Conservation (phyloP, 2,113 vertebrate species). For the Sceloporus undulatus region DNA sequence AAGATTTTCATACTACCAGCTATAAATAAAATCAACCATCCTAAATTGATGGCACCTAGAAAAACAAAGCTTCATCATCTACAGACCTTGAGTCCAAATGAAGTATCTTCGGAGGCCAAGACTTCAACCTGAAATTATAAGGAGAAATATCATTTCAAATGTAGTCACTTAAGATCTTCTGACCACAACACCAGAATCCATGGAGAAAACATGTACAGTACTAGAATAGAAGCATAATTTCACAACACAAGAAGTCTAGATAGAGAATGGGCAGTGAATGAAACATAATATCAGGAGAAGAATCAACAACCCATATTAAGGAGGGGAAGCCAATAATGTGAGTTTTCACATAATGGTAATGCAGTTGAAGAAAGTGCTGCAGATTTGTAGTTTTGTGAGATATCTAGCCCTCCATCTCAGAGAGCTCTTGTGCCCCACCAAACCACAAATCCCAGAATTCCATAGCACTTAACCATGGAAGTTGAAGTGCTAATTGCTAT, state of each 20-base stretch:
- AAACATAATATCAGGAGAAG: not conserved
- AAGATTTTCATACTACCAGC: no score
- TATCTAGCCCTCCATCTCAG: no score
- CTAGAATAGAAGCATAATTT: not conserved
- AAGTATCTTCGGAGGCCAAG: slow-evolving; percentile 76
- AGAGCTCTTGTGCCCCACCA: no score
- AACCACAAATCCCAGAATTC: no score
- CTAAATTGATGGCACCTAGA: slow-evolving; percentile 33
- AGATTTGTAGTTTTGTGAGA: no score
- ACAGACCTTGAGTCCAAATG: slow-evolving; percentile 82
- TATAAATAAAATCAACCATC: slow-evolving; percentile 28
- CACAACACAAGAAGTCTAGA: not conserved
- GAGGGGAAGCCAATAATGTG: no score
- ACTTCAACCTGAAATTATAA: slow-evolving; percentile 79
- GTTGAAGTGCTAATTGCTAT: no score
- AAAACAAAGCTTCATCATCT: slow-evolving; percentile 61
- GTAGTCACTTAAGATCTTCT: slow-evolving; percentile 55
- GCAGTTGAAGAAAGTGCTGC: not conserved
- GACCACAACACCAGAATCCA: slow-evolving; percentile 42
- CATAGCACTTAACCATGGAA: no score
- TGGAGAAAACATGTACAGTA: slow-evolving; percentile 21
- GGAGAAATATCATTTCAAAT: slow-evolving; percentile 74
- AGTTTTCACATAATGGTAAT: not conserved
- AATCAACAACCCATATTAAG: not conserved
- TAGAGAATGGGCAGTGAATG: accelerated